Evolutionary conservation across 2,797 vertebrate species (phyloP), one percentile per base, ranked within the genome.

Genomic region (Ptychobarbus kaznakovi): DNA sequence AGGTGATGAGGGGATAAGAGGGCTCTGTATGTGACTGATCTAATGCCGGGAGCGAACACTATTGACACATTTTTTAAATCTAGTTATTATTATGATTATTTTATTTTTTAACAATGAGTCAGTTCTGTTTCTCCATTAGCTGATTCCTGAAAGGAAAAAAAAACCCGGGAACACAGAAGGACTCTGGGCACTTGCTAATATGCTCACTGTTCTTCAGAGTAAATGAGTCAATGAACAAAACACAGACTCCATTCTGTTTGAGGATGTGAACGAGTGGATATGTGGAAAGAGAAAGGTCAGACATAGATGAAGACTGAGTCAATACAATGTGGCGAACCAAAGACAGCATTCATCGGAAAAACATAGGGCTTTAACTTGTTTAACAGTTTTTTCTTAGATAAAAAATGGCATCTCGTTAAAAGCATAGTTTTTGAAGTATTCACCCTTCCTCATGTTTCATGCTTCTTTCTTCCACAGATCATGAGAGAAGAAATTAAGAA

Each of bases 251-350:
- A 5, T 82, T 82, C 38, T 61, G 38, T 28, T 13, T 61, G n/a
- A 82, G 38, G 68, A 73, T 32, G 51, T 25, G 61, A 63, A 63
- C 6, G 25, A 63, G 12, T 63, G 58, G 4, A 63, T 63, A 25
- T 63, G 61, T 42, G 35, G 46, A 81, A 6, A 42, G 22, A 81
- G 46, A 56, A 70, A 81, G 46, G 49, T 70, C 80, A 81, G 61
- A 6, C 80, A 42, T 6, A 18, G 15, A 42, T 53, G 66, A 81
- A 70, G 65, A 70, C 1, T 22, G 51, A 22, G 51, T 25, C 44
- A 46, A 63, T 78, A 6, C 5, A 11, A 44, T 25, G 11, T 42
- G 13, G 38, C 42, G 38, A 63, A 16, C 13, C 5, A 63, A 28
- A 63, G 58, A 65, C 6, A 1, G 15, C 63, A 16, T 16, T 66